These are phyloP conservation scores for Harpegnathos saltator DNA, from an alignment of 1,140 invertebrate genomes.

Conservation along the genomic window DNA sequence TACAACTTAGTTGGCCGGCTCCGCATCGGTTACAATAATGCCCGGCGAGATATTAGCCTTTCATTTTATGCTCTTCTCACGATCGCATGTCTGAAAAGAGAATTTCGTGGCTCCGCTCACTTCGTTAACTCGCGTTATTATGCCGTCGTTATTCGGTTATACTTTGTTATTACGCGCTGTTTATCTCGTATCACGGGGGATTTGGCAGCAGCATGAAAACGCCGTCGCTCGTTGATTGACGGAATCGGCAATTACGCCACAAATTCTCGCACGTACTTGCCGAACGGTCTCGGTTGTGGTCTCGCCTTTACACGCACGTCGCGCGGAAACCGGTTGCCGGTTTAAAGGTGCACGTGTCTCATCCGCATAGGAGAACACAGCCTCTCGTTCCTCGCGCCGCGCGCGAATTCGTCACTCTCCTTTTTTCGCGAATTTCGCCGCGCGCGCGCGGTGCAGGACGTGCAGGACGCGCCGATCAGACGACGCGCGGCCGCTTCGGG, in stretches of 20 bases:
- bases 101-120: conserved; percentile 57
- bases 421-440: conserved; percentile 55
- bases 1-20: conserved; percentile 51
- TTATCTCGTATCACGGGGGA: conserved; percentile 57
- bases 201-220: conserved; percentile 61
- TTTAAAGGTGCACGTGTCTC: conserved; percentile 69
- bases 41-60: conserved; percentile 52
- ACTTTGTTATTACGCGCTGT: conserved; percentile 72
- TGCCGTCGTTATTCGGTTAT: conserved; percentile 67
- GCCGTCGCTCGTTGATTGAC: conserved; percentile 70
- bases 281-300: conserved; percentile 64
- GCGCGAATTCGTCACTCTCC: conserved; percentile 49
- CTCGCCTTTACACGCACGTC: conserved; percentile 65
- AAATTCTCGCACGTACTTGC: conserved; percentile 76
- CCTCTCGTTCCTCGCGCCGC: too few species aligned
- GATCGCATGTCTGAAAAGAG: conserved; percentile 58
- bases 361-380: conserved; percentile 61
- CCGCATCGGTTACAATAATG: conserved; percentile 69
- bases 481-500: conserved; percentile 21
- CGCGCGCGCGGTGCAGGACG: not conserved
- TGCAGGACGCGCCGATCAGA: conserved; percentile 20
- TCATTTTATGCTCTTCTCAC: conserved; percentile 52
- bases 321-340: conserved; percentile 76
- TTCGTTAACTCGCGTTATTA: conserved; percentile 72
- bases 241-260: conserved; percentile 73